Evolutionary conservation across 1,140 invertebrate genomes (phyloP), one percentile per base, ranked within the genome.

Genomic region (Drosophila mojavensis): DNA sequence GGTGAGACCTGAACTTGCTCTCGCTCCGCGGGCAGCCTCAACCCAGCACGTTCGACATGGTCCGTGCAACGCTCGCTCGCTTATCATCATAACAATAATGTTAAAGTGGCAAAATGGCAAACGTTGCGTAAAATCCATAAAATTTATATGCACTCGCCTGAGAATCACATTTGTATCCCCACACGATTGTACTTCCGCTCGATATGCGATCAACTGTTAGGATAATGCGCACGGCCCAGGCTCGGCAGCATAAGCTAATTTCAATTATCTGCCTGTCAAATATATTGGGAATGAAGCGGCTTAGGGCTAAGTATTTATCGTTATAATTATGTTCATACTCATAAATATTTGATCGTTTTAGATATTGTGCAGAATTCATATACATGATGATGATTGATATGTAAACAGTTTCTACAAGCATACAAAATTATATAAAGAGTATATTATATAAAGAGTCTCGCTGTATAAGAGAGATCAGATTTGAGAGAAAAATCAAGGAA

Each of bases 51-150:
- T 61, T 61, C 66, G 66, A 71, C 78, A 66, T 69, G 74, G 33
- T 64, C 69, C 53, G 67, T 24, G 62, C 41, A 76, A 67, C 81
- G 68, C 53, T 81, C 73, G 82, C 79, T 78, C 84, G 75, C 81
- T 91, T 85, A 91, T 91, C 89, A 91, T 89, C 86, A 89, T 91
- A 91, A 91, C 89, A 91, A 91, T 91, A 91, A 91, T 89, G 89
- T 89, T 91, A 89, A 91, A 91, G 89, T 91, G 89, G 84, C 89
- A 91, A 91, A 91, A 91, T 91, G 88, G 89, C 89, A 89, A 91
- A 91, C 78, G 89, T 80, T 82, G 72, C 75, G 70, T 72, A 68
- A 82, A 91, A 89, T 80, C 66, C 81, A 89, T 82, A 77, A 80
- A 91, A 91, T 89, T 86, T 89, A 86, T 89, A 75, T 72, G 67